phyloP scores from a whole-genome alignment of 2,888 invertebrate genomes.

The Cerceris ruficornis region DNA sequence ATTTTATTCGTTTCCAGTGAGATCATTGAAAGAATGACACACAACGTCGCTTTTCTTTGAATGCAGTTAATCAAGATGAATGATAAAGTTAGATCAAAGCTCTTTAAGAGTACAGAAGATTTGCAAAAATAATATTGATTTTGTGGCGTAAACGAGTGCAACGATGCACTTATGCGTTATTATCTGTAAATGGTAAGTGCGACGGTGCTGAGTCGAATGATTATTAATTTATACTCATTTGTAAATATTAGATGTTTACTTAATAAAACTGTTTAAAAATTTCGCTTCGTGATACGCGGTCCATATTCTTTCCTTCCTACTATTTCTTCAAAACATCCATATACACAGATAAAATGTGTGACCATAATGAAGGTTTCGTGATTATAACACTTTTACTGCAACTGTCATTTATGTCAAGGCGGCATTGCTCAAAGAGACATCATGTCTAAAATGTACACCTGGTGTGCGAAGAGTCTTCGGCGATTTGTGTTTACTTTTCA shows the following conservation, averaged over 20 bases:
- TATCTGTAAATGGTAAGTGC: slow-evolving; percentile 65
- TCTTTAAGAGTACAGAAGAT: slow-evolving; percentile 17
- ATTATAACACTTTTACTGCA: too few relatives aligned
- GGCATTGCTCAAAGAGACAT: too few relatives aligned
- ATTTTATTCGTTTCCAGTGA: neutral
- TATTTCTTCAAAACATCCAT: neutral
- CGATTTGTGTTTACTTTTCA: too few relatives aligned
- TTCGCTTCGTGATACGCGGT: slow-evolving; percentile 20
- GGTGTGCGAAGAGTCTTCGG: too few relatives aligned
- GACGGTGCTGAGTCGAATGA: slow-evolving; percentile 76
- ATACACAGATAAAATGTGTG: too few relatives aligned
- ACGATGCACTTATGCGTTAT: slow-evolving; percentile 37
- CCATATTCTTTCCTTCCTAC: slow-evolving; percentile 12
- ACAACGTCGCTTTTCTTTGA: neutral
- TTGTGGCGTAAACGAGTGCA: slow-evolving; percentile 39
- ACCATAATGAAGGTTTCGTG: too few relatives aligned
- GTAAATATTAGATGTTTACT: slow-evolving; percentile 79
- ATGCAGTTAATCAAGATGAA: slow-evolving; percentile 28
- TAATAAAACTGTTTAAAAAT: slow-evolving; percentile 76
- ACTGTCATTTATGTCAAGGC: too few relatives aligned
- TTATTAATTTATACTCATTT: slow-evolving; percentile 78
- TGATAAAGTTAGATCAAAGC: slow-evolving; percentile 21
- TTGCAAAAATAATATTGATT: slow-evolving; percentile 21
- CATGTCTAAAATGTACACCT: too few relatives aligned
- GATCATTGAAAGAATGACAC: neutral